These are phyloP conservation scores for Microctenopoma lineatum DNA, from an alignment of 2,797 vertebrate species.

Conservation along the genomic window DNA sequence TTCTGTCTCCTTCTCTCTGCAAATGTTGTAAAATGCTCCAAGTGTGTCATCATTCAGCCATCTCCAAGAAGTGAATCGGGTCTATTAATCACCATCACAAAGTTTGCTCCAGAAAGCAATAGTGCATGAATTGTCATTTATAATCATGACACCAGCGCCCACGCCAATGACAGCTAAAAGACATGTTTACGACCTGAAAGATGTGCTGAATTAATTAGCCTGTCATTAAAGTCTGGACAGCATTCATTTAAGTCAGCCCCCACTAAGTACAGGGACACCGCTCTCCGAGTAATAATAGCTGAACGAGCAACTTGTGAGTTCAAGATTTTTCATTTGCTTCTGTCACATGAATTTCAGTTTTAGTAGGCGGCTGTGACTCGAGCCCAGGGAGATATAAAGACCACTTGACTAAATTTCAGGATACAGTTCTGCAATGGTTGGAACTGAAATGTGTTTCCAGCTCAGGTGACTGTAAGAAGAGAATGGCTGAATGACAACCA, in stretches of 20 bases:
- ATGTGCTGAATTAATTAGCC: conserved; percentile 63
- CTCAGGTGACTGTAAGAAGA: conserved; percentile 19
- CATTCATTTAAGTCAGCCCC: conserved; percentile 57
- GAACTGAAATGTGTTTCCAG: conserved; percentile 14
- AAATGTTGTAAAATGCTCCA: conserved; percentile 22
- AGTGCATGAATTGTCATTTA: conserved; percentile 53
- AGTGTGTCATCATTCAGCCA: conserved; percentile 56
- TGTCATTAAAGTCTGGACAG: conserved; percentile 57
- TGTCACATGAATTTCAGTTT: conserved; percentile 32
- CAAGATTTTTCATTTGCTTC: conserved; percentile 32
- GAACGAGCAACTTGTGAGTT: conserved; percentile 38
- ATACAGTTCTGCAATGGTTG: conserved; percentile 3
- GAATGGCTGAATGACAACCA: conserved; percentile 51
- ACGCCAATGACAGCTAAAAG: conserved; percentile 53
- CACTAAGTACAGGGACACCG: conserved; percentile 19
- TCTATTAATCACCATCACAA: conserved; percentile 51
- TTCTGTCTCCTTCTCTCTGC: conserved; percentile 15
- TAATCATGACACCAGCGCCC: conserved; percentile 42
- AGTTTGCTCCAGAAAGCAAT: conserved; percentile 40
- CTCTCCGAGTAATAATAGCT: conserved; percentile 24
- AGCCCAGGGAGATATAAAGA: conserved; percentile 13
- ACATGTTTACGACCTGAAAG: conserved; percentile 57
- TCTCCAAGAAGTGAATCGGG: conserved; percentile 29
- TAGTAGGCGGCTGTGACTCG: conserved; percentile 27
- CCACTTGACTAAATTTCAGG: neutral